Evolutionary conservation across 2,113 vertebrate species (phyloP), one percentile per base, ranked within the genome.

Genomic region (Neolamprologus hecqui): DNA sequence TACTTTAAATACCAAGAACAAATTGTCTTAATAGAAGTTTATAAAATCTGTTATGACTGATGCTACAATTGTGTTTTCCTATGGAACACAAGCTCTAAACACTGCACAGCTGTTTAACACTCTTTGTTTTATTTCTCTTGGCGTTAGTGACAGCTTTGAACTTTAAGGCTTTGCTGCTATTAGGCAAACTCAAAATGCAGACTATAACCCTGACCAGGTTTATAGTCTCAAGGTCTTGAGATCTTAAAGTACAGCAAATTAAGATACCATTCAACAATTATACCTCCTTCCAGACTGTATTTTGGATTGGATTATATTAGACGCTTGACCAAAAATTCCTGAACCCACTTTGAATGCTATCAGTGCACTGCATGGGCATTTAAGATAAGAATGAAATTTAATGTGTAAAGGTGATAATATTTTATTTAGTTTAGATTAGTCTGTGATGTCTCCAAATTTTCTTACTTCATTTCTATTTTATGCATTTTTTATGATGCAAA

Each of bases 81-180:
- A 47, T 83, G 40, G 75, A 58, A 42, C 65, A 42, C 7, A 11
- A 28, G 55, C 23, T 26, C 82, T 13, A 6, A 60, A 42, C 31
- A 57, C 15, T 55, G 33, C 37, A 49, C 26, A 81, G 82, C 47
- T 60, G 17, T 81, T 40, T 63, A 47, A 90, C 49, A 57, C 37
- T 63, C 23, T 37, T 86, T 60, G 51, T 63, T 81, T 57, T 23
- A 82, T 19, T 26, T 12, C 37, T 83, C 4, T 84, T 83, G 81
- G 84, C 26, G 35, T 14, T 17, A 7, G 21, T 57, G 42, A 82
- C 17, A 83, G 9, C 42, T 40, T 1, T 11, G 35, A 82, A 79
- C 49, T 40, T 1, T 14, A 21, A 82, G 79, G 23, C 55, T 79
- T 75, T 75, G 23, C 42, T 83, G 55, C 82, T 19, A 77, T 53